Evolutionary conservation across 2,888 invertebrate genomes (phyloP).

Genomic region (Agriopis marginaria): DNA sequence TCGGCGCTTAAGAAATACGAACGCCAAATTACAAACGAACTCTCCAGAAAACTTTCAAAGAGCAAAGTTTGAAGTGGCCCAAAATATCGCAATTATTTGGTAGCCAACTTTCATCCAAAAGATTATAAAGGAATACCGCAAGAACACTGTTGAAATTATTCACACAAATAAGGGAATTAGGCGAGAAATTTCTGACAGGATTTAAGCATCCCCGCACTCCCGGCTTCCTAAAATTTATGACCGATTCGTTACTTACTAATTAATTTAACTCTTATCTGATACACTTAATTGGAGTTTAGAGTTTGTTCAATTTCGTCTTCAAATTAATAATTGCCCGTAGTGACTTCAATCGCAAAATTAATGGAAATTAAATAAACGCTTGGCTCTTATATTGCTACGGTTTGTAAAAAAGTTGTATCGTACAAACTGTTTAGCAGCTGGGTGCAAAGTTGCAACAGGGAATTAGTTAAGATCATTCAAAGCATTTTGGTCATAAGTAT

Average conservation of each 20-base stretch:
- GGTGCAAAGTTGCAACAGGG: no score
- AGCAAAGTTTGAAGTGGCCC: constrained; percentile 32
- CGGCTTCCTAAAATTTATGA: constrained; percentile 66
- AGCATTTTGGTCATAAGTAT: no score
- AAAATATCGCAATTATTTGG: constrained; percentile 38
- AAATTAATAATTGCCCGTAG: constrained; percentile 55
- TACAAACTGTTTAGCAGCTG: no score
- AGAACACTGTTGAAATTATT: constrained; percentile 53
- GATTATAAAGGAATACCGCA: constrained; percentile 34
- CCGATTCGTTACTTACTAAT: constrained; percentile 69
- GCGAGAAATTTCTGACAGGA: constrained; percentile 53
- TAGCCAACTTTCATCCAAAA: constrained; percentile 31
- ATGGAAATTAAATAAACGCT: constrained; percentile 42
- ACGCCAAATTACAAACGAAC: constrained; percentile 23
- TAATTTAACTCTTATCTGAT: constrained; percentile 75
- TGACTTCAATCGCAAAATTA: constrained; percentile 48
- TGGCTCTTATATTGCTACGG: neutral
- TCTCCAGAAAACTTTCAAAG: constrained; percentile 33
- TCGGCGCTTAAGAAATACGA: constrained; percentile 19
- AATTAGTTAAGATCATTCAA: no score
- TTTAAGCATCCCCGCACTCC: constrained; percentile 54
- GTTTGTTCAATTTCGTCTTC: constrained; percentile 63
- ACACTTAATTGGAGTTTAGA: constrained; percentile 69
- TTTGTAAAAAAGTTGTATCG: neutral
- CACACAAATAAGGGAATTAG: constrained; percentile 49